A percentile compares a stretch with the other conserved stretches of the same genome.
These are phyloP conservation scores for Drosophila persimilis DNA, from an alignment of 1,140 invertebrate species.

Conservation along the genomic window DNA sequence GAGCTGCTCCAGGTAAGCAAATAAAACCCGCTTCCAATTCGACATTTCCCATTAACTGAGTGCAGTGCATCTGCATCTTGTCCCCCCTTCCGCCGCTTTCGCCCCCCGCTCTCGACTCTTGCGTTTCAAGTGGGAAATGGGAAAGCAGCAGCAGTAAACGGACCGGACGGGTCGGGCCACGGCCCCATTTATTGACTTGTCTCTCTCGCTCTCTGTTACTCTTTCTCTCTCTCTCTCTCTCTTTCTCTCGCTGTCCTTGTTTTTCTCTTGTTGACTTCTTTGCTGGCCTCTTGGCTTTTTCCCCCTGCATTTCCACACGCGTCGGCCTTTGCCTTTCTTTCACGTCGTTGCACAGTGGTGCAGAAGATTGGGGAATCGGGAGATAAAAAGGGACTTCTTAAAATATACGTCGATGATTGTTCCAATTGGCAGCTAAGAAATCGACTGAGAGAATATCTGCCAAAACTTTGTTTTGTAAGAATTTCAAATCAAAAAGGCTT, in stretches of 20 bases:
- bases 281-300: constrained; percentile 31
- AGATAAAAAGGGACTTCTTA: too few relatives aligned
- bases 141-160: constrained; percentile 5
- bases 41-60: constrained; percentile 9
- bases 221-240: constrained; percentile 10
- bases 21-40: constrained; percentile 27
- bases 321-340: constrained; percentile 22
- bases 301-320: constrained; percentile 14
- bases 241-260: constrained; percentile 7
- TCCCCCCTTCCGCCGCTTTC: background rate
- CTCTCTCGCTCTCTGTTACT: constrained; percentile 40
- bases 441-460: too few relatives aligned
- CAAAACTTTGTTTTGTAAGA: too few relatives aligned
- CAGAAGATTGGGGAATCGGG: background rate
- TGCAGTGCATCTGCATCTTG: background rate
- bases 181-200: constrained; percentile 70
- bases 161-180: constrained; percentile 39
- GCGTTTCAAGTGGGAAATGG: constrained; percentile 21
- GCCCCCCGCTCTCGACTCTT: constrained; percentile 11
- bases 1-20: constrained; percentile 42
- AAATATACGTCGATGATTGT: too few relatives aligned
- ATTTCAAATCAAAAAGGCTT: too few relatives aligned
- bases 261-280: constrained; percentile 10
- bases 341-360: constrained; percentile 26
- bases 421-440: too few relatives aligned